Percentiles rank a stretch among this genome's conserved stretches.
Evolutionary conservation across 2,797 vertebrate genomes (phyloP).

Genomic region (Gadopsis marmoratus): DNA sequence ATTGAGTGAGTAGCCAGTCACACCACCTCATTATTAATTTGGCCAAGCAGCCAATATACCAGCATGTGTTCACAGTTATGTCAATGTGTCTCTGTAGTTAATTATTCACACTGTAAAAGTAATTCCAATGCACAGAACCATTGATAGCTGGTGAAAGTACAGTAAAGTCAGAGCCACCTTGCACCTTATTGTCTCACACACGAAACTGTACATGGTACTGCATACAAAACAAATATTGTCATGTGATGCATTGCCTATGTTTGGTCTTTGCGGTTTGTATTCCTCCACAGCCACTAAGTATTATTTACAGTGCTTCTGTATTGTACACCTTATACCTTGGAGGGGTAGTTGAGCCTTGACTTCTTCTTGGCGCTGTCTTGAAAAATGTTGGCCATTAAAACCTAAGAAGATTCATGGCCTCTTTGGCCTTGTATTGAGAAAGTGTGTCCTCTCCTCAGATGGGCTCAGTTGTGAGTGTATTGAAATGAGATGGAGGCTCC

Average conservation of each 20-base stretch:
- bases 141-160: not conserved
- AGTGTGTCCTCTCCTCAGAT: conserved; percentile 58
- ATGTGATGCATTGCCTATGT: conserved; percentile 4
- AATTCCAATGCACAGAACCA: not conserved
- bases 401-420: conserved; percentile 48
- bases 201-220: not conserved
- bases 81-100: not conserved
- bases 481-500: conserved; percentile 60
- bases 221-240: not conserved
- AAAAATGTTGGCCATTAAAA: conserved; percentile 61
- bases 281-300: no score
- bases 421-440: conserved; percentile 56
- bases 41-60: not conserved
- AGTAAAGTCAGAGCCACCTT: not conserved
- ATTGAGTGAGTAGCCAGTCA: conserved; percentile 92
- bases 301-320: conserved; percentile 15
- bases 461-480: conserved; percentile 58
- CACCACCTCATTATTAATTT: not conserved
- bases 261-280: no score
- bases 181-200: not conserved
- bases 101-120: conserved; percentile 4
- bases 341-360: conserved; percentile 50
- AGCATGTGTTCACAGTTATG: not conserved
- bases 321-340: conserved; percentile 17
- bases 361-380: conserved; percentile 34